Evolutionary conservation across 2,888 invertebrate genomes (phyloP).

Genomic region (Orchestes rusci): DNA sequence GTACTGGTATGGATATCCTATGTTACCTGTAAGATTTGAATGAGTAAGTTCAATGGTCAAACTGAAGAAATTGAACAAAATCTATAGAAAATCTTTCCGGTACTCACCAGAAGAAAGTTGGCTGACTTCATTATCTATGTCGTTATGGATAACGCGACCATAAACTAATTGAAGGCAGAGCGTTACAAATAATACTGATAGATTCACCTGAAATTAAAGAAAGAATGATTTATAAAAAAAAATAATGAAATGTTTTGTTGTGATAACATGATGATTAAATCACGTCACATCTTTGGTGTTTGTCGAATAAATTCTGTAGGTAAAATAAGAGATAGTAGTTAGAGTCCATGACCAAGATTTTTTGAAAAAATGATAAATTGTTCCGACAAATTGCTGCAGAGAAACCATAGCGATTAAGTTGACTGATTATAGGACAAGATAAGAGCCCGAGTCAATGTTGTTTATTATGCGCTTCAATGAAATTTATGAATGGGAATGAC

Average conservation of each 20-base stretch:
- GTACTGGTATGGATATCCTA: conserved; percentile 25
- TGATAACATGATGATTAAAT: no score
- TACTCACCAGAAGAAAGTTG: conserved; percentile 21
- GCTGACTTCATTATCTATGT: conserved; percentile 34
- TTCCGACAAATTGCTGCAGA: no score
- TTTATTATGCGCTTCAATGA: no score
- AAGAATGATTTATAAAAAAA: background rate
- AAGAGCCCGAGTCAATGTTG: no score
- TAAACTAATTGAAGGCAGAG: conserved; percentile 30
- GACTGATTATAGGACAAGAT: no score
- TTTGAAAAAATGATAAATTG: no score
- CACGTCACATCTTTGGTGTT: no score
- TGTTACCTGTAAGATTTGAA: conserved; percentile 23
- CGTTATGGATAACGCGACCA: conserved; percentile 28
- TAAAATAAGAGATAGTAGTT: no score
- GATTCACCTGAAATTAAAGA: conserved; percentile 35
- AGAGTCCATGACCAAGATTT: no score
- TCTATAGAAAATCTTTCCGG: background rate
- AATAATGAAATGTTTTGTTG: background rate
- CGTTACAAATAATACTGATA: conserved; percentile 38
- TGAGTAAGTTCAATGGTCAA: background rate
- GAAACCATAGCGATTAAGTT: no score
- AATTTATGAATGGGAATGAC: no score
- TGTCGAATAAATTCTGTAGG: no score
- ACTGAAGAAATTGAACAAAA: conserved; percentile 7